Conservation (phyloP, 2,113 vertebrate genomes). For the Lota lota region DNA sequence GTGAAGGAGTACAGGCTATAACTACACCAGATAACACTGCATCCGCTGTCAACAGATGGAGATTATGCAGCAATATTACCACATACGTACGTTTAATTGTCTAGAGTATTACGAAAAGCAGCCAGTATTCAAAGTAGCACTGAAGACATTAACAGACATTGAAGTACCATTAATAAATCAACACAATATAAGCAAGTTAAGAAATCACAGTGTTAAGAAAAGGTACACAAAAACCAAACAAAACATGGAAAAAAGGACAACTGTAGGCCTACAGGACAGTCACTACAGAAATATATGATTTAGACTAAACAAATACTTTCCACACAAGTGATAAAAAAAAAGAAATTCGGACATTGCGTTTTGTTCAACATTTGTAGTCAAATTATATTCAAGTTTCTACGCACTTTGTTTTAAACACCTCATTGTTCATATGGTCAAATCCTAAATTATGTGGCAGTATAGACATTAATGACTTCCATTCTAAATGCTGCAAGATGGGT, state of each 20-base stretch:
- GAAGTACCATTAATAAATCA: constrained; percentile 31
- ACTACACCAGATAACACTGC: constrained; percentile 29
- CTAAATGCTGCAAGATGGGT: neutral
- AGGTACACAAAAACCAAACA: constrained; percentile 24
- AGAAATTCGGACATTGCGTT: constrained; percentile 40
- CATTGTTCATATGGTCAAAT: constrained; percentile 40
- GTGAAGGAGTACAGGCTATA: constrained; percentile 16
- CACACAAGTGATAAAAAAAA: constrained; percentile 17
- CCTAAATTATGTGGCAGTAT: neutral
- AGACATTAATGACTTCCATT: neutral
- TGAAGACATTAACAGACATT: constrained; percentile 27
- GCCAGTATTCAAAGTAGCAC: constrained; percentile 19
- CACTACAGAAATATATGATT: constrained; percentile 55
- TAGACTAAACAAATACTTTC: constrained; percentile 27
- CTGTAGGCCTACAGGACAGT: constrained; percentile 44
- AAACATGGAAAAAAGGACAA: constrained; percentile 55
- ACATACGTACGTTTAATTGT: neutral
- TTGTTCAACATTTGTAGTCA: constrained; percentile 30
- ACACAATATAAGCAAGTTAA: constrained; percentile 33
- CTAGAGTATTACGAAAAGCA: constrained; percentile 16
- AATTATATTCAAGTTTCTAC: constrained; percentile 52
- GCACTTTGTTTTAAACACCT: constrained; percentile 39
- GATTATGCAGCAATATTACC: constrained; percentile 12
- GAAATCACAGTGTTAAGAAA: constrained; percentile 41
- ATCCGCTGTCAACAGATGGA: constrained; percentile 14